These are phyloP conservation scores for Pontoporia blainvillei DNA, from an alignment of 2,113 vertebrate genomes.

Conservation along the genomic window DNA sequence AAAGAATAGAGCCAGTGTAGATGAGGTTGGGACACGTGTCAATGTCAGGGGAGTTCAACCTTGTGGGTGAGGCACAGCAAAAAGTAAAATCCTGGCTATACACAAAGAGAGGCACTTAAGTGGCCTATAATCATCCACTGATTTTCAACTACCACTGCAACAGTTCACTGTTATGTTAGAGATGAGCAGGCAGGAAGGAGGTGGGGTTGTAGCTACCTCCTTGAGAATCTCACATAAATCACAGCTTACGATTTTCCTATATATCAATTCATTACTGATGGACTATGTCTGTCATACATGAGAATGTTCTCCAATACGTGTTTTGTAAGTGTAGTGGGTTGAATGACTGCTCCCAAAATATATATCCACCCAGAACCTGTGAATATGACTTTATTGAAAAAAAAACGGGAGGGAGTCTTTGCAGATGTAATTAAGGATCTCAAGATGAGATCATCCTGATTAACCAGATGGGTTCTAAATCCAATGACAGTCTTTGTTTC, in stretches of 20 bases:
- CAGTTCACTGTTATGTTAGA: neutral
- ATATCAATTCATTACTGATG: neutral
- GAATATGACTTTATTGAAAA: neutral
- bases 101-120: neutral
- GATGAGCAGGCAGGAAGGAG: neutral
- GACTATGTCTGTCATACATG: neutral
- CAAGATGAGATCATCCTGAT: neutral
- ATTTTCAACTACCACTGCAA: neutral
- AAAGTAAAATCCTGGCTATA: neutral
- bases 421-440: neutral
- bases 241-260: neutral
- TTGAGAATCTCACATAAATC: neutral
- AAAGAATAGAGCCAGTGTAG: neutral
- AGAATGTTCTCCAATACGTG: neutral
- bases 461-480: neutral
- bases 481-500: neutral
- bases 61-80: neutral
- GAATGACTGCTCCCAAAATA: neutral
- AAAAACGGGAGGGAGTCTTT: neutral
- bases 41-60: neutral
- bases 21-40: neutral
- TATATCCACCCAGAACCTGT: neutral
- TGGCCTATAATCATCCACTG: neutral
- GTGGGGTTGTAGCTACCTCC: neutral
- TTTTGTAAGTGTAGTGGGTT: neutral